Conservation (phyloP, 2,113 vertebrate species). For the Thunnus maccoyii region DNA sequence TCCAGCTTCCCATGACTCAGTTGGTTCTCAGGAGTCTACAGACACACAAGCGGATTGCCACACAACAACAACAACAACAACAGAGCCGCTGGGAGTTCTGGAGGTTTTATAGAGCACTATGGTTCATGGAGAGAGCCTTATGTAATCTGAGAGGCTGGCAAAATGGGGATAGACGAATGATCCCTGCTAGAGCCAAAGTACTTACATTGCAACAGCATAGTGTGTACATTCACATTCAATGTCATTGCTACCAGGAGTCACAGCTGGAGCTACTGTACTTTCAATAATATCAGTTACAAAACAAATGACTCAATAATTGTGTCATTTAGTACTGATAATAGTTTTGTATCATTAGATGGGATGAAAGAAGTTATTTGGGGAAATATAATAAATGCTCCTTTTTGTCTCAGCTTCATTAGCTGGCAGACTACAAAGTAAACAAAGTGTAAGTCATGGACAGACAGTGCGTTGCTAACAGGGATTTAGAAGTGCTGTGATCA, state of each 20-base stretch:
- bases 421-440: too few species aligned
- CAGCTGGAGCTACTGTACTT: conserved; percentile 37
- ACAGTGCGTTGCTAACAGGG: too few species aligned
- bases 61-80: conserved; percentile 50
- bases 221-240: not conserved
- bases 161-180: not conserved
- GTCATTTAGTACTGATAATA: not conserved
- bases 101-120: conserved; percentile 39
- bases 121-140: conserved; percentile 58
- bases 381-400: too few species aligned
- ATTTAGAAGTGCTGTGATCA: too few species aligned
- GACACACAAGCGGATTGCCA: conserved; percentile 34
- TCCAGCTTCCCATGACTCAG: conserved; percentile 20
- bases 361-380: too few species aligned
- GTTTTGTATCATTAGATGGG: too few species aligned
- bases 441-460: too few species aligned
- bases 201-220: not conserved
- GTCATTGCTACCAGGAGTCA: not conserved
- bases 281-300: not conserved
- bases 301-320: conserved; percentile 21
- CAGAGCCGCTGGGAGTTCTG: conserved; percentile 30
- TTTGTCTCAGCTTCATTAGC: too few species aligned
- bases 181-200: conserved; percentile 10
- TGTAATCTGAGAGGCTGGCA: conserved; percentile 46
- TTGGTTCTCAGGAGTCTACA: conserved; percentile 4